Base-by-base conservation (phyloP, 64 coral and sea anemone species). In the Stichodactyla mertensii region DNA sequence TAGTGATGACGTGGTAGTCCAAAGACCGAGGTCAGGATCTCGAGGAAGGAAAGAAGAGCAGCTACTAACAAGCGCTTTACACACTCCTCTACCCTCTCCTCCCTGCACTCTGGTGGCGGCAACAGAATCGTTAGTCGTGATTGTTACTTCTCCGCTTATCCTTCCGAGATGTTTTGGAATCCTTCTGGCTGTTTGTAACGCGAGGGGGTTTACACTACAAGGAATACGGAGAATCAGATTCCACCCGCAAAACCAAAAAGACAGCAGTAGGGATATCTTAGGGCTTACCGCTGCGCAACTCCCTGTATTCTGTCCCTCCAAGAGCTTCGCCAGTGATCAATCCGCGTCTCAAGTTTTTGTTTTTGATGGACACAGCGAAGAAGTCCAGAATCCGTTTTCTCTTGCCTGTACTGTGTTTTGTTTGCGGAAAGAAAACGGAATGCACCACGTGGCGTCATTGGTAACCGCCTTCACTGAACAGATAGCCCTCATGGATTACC, bases 91-190 rank as follows among this genome's bases (percentile, higher is more conserved):
- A 31, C 77, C 84, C 23, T 64, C 90, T 7, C 97, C 97, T 31
- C 97, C 97, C 14, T 55, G 87, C 54, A 88, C 93, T 71, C 60
- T 99, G 27, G 87, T 90, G 28, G 67, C 97, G 1, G 86, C 77
- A 16, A 95, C 93, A 36, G 87, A 90, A 53, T 91, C 91, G 56
- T 71, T 85, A 18, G 52, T 99, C 12, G 89, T 92, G 55, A 77
- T 99, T 23, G 18, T 95, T 53, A n/a, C 91, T 16, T 99, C 97
- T 45, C 97, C 93, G 51, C 57, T 92, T 16, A 87, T 99, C 36
- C 91, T 92, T 51, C 64, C 89, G 9, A 88, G 83, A 61, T 95
- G 64, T 31, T 53, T 95, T 58, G 97, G 97, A 52, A 16, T 31
- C 26, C 31, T 99, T 19, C 45, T 99, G 28, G 83, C 84, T 24